Conservation (phyloP, 2,113 vertebrate species). For the Cyanistes caeruleus region DNA sequence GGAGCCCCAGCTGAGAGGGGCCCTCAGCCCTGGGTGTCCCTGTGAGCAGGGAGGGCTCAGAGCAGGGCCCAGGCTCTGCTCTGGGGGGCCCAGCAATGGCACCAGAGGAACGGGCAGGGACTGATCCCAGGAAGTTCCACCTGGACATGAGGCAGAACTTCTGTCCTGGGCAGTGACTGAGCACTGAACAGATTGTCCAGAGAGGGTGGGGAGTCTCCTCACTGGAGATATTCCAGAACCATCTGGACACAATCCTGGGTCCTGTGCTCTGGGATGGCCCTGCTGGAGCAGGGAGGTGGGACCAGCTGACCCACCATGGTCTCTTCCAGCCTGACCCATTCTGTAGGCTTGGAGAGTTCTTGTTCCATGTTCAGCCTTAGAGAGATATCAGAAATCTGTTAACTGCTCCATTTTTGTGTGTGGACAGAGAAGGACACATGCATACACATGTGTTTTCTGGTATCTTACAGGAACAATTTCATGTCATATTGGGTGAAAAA, state of each 20-base stretch:
- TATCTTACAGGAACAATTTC: neutral
- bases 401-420: neutral
- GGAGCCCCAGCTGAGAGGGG: neutral
- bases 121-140: neutral
- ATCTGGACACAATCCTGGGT: neutral
- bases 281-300: neutral
- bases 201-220: neutral
- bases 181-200: neutral
- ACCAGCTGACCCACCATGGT: fast-evolving
- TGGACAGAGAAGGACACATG: neutral
- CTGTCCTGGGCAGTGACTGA: fast-evolving
- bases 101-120: neutral
- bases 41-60: neutral
- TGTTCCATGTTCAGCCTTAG: neutral
- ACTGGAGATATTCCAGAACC: neutral
- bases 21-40: neutral
- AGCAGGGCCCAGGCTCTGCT: neutral
- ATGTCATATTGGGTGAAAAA: neutral
- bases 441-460: neutral
- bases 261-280: neutral
- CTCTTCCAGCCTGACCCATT: neutral
- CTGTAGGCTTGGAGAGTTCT: neutral
- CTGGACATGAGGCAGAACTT: neutral
- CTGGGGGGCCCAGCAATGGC: neutral
- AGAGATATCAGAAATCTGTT: neutral